Base-by-base conservation (phyloP, 2,888 invertebrate genomes). In the Siphlonurus alternatus region DNA sequence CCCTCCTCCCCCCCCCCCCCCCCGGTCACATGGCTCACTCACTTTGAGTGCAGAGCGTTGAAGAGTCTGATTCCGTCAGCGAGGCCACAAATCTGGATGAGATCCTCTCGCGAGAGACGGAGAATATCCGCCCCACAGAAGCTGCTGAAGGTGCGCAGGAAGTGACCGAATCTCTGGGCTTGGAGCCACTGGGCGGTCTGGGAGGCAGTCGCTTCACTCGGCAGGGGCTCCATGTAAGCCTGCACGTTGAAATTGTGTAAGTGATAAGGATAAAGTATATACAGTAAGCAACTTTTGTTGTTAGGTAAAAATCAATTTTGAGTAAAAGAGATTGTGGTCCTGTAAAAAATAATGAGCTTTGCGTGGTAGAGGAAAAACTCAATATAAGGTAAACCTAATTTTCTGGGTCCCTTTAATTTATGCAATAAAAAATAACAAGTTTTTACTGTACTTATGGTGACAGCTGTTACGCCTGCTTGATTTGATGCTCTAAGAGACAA, bases 31-130 rank as follows among this genome's bases (percentile, higher is more conserved):
- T n/a, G n/a, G n/a, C n/a, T n/a, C n/a, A 78, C 84, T 82, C 75
- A 89, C 89, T 89, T 90, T 70, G 87, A 84, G 72, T 92, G 91
- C 61, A 96, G 78, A 38, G 90, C 88, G 76, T 96, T 96, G 77
- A 86, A 93, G 66, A 96, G 82, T 69, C 96, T 84, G 65, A 96
- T 95, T 2, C 96, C 97, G 75, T 96, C 95, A 53, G 93, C 89
- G 66, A 94, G 79, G 0, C 95, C 95, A 75, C 94, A 95, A 65
- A 97, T 93, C 78, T 95, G 91, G 65, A 95, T 91, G 54, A 96
- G 80, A 76, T 97, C 96, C 67, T 94, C 93, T 59, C 93, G 84
- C 0, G 90, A 88, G 74, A 96, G 79, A 75, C 93, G 85, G 69
- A 96, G 79, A 72, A 97, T 81, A 77, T 97, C 96, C 22, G 90